These are phyloP conservation scores for Steinernema carpocapsae DNA, from an alignment of 2,888 invertebrate genomes.

Conservation along the genomic window DNA sequence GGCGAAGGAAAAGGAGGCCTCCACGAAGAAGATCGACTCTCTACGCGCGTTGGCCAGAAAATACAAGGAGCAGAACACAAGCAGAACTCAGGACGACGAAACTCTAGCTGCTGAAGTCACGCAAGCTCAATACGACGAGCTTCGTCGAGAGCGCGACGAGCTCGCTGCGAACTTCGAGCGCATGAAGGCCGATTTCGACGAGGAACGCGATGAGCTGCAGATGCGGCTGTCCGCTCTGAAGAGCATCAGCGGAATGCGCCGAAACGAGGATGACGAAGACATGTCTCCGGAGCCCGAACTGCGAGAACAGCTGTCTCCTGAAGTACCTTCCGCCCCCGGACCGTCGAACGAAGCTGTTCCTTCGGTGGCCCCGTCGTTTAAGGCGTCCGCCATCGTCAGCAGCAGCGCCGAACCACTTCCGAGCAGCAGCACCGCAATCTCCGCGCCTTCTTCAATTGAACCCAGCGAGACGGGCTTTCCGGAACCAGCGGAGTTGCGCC, in stretches of 20 bases:
- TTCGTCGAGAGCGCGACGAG: neutral
- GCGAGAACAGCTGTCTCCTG: neutral
- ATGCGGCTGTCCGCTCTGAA: neutral
- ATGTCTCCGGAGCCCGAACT: neutral
- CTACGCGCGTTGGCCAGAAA: slow-evolving; percentile 16
- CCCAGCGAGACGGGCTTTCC: too few species aligned
- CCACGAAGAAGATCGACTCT: neutral
- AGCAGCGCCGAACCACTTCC: neutral
- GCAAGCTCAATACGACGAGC: neutral
- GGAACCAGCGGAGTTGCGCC: too few species aligned
- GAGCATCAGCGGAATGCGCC: neutral
- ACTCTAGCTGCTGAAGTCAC: neutral
- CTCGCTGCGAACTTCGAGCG: neutral
- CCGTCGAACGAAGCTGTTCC: neutral
- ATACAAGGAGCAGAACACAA: slow-evolving; percentile 9
- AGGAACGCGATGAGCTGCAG: neutral
- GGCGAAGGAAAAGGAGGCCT: neutral
- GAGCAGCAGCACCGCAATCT: neutral
- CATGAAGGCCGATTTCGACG: neutral
- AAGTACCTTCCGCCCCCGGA: neutral
- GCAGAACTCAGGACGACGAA: neutral
- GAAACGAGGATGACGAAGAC: neutral
- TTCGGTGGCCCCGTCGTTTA: neutral
- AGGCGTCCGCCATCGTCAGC: neutral
- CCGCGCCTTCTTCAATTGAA: too few species aligned